Percentiles rank a stretch among this genome's conserved stretches.
These are phyloP conservation scores for Spea hammondii DNA, from an alignment of 2,797 vertebrate genomes.

Conservation along the genomic window DNA sequence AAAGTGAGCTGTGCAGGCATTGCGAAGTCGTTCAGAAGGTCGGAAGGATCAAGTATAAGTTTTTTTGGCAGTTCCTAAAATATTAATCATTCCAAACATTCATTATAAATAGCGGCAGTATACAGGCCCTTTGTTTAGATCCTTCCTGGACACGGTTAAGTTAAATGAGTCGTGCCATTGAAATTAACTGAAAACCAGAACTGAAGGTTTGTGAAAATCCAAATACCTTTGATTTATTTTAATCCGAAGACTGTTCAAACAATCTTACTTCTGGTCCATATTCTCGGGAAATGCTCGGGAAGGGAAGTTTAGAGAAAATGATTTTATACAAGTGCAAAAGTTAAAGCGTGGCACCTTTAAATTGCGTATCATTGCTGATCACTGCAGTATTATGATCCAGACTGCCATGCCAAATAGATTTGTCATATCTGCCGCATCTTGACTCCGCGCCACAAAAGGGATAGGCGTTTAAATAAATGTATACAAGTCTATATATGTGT, in stretches of 20 bases:
- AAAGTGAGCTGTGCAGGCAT: background rate
- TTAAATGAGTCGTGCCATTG: too few relatives aligned
- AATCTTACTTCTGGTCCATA: too few relatives aligned
- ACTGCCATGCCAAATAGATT: slow-evolving; percentile 69
- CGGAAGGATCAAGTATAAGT: background rate
- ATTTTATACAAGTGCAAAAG: slow-evolving; percentile 1
- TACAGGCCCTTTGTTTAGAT: too few relatives aligned
- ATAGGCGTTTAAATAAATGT: slow-evolving; percentile 49
- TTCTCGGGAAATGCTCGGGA: too few relatives aligned
- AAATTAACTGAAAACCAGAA: too few relatives aligned
- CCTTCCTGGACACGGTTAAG: too few relatives aligned
- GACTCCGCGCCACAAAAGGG: slow-evolving; percentile 65
- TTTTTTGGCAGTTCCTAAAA: too few relatives aligned
- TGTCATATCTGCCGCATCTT: slow-evolving; percentile 71
- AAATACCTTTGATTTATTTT: too few relatives aligned
- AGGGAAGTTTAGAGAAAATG: background rate
- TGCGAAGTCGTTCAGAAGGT: background rate
- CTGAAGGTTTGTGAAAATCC: too few relatives aligned
- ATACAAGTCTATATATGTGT: slow-evolving; percentile 21
- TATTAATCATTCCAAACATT: too few relatives aligned
- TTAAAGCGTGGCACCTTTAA: slow-evolving; percentile 38
- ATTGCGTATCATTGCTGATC: slow-evolving; percentile 33
- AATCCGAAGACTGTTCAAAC: too few relatives aligned
- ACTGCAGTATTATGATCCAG: slow-evolving; percentile 53
- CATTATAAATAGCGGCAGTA: too few relatives aligned